Conservation (phyloP, 1,140 invertebrate genomes). For the Maniola jurtina region DNA sequence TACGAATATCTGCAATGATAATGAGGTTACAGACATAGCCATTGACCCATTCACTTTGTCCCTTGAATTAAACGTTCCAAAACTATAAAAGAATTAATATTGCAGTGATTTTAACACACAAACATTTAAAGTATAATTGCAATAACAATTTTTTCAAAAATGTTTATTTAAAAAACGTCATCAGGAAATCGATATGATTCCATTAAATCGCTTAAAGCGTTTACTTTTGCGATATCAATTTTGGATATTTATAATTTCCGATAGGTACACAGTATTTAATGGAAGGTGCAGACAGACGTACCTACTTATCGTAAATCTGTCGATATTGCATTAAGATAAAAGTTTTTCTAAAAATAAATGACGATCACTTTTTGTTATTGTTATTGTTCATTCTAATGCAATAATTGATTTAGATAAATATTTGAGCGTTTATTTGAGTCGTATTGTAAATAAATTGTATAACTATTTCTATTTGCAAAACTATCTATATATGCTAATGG, state of each 20-base stretch:
- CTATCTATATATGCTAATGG: not conserved
- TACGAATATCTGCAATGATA: no score
- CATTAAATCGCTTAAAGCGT: conserved; percentile 11
- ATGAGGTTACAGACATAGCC: no score
- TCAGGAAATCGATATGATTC: conserved; percentile 10
- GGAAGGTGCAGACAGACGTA: conserved; percentile 24
- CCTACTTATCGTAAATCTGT: conserved; percentile 35
- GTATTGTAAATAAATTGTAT: not conserved
- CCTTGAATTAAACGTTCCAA: not conserved
- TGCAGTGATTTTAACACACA: not conserved
- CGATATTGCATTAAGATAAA: conserved; percentile 27
- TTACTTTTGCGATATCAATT: conserved; percentile 19
- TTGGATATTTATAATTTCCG: conserved; percentile 9
- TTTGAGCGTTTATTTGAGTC: not conserved
- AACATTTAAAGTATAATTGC: conserved; percentile 3
- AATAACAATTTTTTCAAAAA: conserved; percentile 1
- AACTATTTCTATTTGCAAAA: not conserved
- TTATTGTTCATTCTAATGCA: conserved; percentile 2
- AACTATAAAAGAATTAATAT: no score
- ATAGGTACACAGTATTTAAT: conserved; percentile 16
- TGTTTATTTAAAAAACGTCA: conserved; percentile 11
- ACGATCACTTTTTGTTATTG: not conserved
- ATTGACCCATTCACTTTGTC: not conserved
- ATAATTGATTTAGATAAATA: not conserved
- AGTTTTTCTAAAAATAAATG: conserved; percentile 25